Evolutionary conservation across 2,888 invertebrate species (phyloP).

Genomic region (Drosophila algonquin): DNA sequence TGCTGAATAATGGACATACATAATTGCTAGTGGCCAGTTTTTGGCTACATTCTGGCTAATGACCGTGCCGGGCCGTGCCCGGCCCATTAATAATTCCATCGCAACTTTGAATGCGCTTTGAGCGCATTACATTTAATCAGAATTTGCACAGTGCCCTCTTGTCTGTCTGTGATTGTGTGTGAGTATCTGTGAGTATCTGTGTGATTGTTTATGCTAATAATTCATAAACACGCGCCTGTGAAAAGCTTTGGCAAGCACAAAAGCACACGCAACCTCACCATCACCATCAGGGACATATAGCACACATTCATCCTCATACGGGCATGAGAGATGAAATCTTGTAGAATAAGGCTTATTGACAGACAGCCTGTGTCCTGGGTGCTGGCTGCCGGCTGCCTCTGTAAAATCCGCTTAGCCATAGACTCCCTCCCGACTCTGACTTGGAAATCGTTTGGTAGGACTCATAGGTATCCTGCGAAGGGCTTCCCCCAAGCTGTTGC

Average conservation of each 20-base stretch:
- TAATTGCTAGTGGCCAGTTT: conserved; percentile 24
- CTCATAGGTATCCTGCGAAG: conserved; percentile 30
- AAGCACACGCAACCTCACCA: conserved; percentile 11
- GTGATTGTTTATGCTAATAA: conserved; percentile 47
- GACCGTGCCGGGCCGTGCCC: conserved; percentile 1
- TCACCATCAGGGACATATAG: neutral
- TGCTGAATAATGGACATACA: conserved; percentile 39
- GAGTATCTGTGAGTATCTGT: conserved; percentile 3
- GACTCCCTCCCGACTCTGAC: conserved; percentile 19
- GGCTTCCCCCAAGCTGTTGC: conserved; percentile 39
- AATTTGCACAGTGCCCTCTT: conserved; percentile 28
- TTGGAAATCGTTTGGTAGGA: conserved; percentile 10
- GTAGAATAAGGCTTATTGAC: conserved; percentile 43
- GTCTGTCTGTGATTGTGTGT: neutral
- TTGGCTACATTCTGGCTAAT: conserved; percentile 41
- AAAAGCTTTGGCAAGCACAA: conserved; percentile 30
- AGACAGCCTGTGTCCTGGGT: conserved; percentile 22
- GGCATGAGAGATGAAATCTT: conserved; percentile 27
- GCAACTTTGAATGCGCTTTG: conserved; percentile 37
- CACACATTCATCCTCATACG: conserved; percentile 6
- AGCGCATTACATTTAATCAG: conserved; percentile 45
- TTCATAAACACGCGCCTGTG: conserved; percentile 46
- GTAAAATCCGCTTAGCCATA: conserved; percentile 31
- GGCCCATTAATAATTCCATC: conserved; percentile 49
- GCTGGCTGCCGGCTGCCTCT: conserved; percentile 1